Evolutionary conservation across 2,888 invertebrate genomes (phyloP), one percentile per base, ranked within the genome.

Genomic region (Craniophora ligustri): DNA sequence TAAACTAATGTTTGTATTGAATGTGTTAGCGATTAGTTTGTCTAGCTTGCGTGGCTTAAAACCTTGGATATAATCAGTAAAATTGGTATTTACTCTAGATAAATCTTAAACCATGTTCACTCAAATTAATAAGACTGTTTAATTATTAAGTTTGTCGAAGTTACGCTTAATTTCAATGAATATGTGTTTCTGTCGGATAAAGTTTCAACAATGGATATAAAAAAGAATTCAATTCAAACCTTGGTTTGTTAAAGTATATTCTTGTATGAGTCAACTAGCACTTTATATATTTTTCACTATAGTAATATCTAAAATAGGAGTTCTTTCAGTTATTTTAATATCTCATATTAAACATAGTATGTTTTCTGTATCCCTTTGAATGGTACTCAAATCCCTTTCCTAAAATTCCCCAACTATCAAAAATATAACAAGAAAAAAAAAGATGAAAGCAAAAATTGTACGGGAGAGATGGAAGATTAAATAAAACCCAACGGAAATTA

Each of bases 401-500:
- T 21, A 42, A 15, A 19, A 19, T 4, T 31, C 10, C 16, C 15
- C 2, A 44, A 40, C 15, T 40, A 47, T 47, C 39, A 48, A 51
- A 44, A 46, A 39, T 5, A 56, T 47, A n/a, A n/a, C 38, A 49
- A 41, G 49, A 36, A 39, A 45, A 41, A 48, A 31, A 57, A n/a
- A 56, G 36, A 44, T 51, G 32, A 40, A 53, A 6, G 32, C 38
- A 65, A n/a, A 56, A 45, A 72, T 48, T 56, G 39, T 30, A 58
- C 39, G 46, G 31, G 47, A 45, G 47, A 45, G 55, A 64, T 38
- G 50, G 34, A 53, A 74, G 72, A 74, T 73, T 67, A 64, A 61
- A 68, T 71, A 67, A 74, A 64, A 72, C 55, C 67, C 72, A 67
- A 59, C 69, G 69, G 75, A 74, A 72, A 73, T 74, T 72, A 72